These are phyloP conservation scores for Lordiphosa fenestrarum DNA, from an alignment of 2,888 invertebrate genomes.

Conservation along the genomic window DNA sequence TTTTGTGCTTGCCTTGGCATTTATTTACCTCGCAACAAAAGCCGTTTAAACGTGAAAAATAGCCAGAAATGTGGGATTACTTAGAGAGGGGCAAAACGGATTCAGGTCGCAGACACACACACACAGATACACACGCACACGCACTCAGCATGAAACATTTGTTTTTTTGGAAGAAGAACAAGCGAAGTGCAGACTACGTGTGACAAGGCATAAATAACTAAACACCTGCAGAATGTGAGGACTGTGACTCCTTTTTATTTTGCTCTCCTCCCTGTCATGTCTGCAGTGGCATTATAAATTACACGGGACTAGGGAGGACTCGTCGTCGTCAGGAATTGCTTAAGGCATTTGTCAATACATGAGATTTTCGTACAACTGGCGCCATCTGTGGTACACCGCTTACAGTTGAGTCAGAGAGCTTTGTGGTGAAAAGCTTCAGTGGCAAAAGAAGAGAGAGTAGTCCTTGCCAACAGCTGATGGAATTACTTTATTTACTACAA, in stretches of 20 bases:
- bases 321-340: constrained; percentile 50
- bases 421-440: constrained; percentile 56
- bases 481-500: constrained; percentile 1
- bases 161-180: constrained; percentile 40
- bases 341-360: constrained; percentile 64
- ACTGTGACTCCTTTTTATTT: constrained; percentile 20
- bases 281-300: constrained; percentile 65
- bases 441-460: constrained; percentile 28
- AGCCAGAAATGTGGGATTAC: constrained; percentile 27
- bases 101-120: constrained; percentile 11
- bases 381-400: constrained; percentile 45
- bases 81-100: constrained; percentile 26
- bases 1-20: constrained; percentile 6
- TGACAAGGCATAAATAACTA: constrained; percentile 73
- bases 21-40: constrained; percentile 28
- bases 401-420: constrained; percentile 21
- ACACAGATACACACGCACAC: constrained; percentile 3
- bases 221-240: constrained; percentile 63
- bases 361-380: constrained; percentile 21
- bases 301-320: constrained; percentile 32
- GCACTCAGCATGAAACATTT: constrained; percentile 42
- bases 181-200: constrained; percentile 49
- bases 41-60: constrained; percentile 37
- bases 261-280: constrained; percentile 36
- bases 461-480: constrained; percentile 35